phyloP scores from a whole-genome alignment of 2,113 vertebrate species.

The Phylloscopus whistleri region DNA sequence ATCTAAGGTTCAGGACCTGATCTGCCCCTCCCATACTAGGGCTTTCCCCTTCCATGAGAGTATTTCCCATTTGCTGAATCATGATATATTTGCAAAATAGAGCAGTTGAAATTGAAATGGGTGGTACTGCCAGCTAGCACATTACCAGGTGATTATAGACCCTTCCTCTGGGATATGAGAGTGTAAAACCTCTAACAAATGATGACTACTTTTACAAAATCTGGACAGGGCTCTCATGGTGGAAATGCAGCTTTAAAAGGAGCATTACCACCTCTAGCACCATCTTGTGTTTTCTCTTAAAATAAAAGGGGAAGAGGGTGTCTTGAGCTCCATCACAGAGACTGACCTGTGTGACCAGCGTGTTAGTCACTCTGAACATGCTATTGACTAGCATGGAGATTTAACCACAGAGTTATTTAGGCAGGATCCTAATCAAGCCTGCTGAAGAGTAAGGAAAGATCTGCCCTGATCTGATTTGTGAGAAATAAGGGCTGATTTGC shows the following conservation, averaged over 20 bases:
- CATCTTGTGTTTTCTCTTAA: constrained; percentile 25
- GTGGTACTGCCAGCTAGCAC: background rate
- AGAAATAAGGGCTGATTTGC: background rate
- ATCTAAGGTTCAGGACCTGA: background rate
- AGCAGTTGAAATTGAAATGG: background rate
- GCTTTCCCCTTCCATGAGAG: background rate
- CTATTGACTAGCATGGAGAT: background rate
- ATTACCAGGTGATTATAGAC: background rate
- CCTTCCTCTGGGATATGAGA: background rate
- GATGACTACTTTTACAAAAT: background rate
- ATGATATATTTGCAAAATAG: background rate
- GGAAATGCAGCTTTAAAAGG: background rate
- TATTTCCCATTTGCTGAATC: background rate
- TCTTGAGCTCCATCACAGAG: background rate
- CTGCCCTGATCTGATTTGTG: background rate
- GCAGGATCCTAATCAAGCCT: background rate
- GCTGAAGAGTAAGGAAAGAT: background rate
- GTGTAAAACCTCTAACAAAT: background rate
- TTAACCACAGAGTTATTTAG: background rate
- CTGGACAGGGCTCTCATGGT: background rate
- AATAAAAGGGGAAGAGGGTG: background rate
- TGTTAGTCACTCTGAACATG: background rate
- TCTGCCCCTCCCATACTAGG: background rate
- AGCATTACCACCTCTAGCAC: background rate
- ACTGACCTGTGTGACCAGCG: background rate